These are phyloP conservation scores for Leptinotarsa rubiginosa DNA, from an alignment of 2,888 invertebrate genomes.

Conservation along the genomic window DNA sequence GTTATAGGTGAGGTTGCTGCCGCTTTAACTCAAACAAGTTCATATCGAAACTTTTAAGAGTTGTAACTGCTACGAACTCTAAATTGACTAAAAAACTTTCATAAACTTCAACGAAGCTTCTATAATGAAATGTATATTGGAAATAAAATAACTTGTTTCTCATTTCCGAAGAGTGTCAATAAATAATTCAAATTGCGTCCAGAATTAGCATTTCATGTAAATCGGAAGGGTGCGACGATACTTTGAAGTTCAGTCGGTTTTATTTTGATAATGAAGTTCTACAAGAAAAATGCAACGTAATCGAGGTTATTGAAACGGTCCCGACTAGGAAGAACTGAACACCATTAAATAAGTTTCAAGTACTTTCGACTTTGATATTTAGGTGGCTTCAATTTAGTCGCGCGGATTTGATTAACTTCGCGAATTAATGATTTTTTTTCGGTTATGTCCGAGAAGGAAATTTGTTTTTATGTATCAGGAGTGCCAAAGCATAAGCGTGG, in stretches of 20 bases:
- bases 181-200: neutral
- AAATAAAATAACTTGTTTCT: neutral
- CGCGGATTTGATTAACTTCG: neutral
- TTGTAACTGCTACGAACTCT: too few species aligned
- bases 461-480: too few species aligned
- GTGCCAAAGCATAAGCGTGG: too few species aligned
- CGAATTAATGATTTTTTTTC: neutral
- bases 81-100: neutral
- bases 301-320: constrained; percentile 19
- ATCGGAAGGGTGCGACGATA: neutral
- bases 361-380: constrained; percentile 9
- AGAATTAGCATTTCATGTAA: neutral
- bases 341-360: constrained; percentile 25
- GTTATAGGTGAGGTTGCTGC: neutral
- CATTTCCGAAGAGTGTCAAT: neutral
- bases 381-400: neutral
- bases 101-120: neutral
- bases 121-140: too few species aligned
- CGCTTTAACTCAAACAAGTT: neutral
- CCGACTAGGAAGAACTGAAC: constrained; percentile 16
- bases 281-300: constrained; percentile 9
- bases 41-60: neutral
- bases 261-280: constrained; percentile 10
- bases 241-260: constrained; percentile 10
- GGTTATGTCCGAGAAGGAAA: too few species aligned